A percentile compares a stretch with the other conserved stretches of the same genome.
phyloP scores from a whole-genome alignment of 1,140 invertebrate genomes.

The Cotesia vestalis region DNA sequence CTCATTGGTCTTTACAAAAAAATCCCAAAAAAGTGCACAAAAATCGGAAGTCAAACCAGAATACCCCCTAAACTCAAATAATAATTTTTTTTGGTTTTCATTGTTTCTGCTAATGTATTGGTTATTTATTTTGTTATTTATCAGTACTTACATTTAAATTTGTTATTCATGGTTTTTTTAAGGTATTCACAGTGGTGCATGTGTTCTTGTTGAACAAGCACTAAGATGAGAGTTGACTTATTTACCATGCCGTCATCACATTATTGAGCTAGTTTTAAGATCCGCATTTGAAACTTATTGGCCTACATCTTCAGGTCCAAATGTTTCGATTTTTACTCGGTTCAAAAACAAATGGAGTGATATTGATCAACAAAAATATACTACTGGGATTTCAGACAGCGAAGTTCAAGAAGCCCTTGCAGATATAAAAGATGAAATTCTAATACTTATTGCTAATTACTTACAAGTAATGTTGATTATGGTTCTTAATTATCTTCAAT shows the following conservation, averaged over 20 bases:
- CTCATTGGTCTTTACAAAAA: no score
- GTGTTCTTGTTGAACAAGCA: conserved; percentile 32
- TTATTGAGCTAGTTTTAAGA: conserved; percentile 46
- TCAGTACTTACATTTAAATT: background rate
- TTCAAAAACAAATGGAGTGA: conserved; percentile 46
- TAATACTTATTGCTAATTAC: conserved; percentile 1
- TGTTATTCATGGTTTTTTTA: conserved; percentile 2
- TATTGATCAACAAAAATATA: conserved; percentile 47
- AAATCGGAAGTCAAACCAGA: no score
- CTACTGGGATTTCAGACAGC: conserved; percentile 18
- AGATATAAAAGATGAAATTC: conserved; percentile 15
- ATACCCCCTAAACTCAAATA: no score
- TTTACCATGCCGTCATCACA: conserved; percentile 48
- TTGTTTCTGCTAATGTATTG: background rate
- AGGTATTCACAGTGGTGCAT: conserved; percentile 36
- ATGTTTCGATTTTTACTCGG: conserved; percentile 48
- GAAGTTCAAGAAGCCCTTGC: background rate
- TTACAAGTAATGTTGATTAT: conserved; percentile 26
- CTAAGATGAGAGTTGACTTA: conserved; percentile 30
- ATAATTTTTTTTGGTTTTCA: no score
- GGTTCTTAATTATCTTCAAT: conserved; percentile 14
- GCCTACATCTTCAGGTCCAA: conserved; percentile 43
- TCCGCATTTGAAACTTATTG: conserved; percentile 44
- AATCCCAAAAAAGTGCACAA: no score
- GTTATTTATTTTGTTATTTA: conserved; percentile 1